These are phyloP conservation scores for Sesamia inferens DNA, from an alignment of 2,888 invertebrate species.

Conservation along the genomic window DNA sequence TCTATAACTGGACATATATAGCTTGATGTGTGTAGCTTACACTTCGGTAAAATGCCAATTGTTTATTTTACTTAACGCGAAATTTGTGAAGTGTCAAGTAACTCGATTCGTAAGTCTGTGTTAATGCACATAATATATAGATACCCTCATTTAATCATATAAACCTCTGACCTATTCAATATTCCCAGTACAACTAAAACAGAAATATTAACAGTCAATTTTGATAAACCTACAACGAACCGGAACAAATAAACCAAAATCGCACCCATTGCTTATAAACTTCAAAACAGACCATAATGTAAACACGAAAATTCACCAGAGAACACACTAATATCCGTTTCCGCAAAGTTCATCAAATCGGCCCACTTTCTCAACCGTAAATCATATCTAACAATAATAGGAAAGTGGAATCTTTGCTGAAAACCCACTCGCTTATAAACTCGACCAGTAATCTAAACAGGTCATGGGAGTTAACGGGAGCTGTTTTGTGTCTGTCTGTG, in stretches of 20 bases:
- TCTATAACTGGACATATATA: background rate
- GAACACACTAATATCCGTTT: constrained; percentile 58
- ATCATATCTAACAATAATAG: constrained; percentile 59
- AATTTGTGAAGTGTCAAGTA: background rate
- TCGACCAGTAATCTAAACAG: constrained; percentile 64
- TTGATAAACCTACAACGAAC: constrained; percentile 14
- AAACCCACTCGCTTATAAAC: constrained; percentile 55
- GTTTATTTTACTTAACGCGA: background rate
- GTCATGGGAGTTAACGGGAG: constrained; percentile 59
- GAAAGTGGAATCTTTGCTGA: constrained; percentile 37
- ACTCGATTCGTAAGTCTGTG: background rate
- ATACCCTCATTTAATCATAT: background rate
- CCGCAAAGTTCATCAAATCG: constrained; percentile 59
- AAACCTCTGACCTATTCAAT: background rate
- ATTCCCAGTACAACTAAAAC: background rate
- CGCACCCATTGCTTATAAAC: constrained; percentile 35
- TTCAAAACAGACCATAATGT: constrained; percentile 36
- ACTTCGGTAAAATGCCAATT: background rate
- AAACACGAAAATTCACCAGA: constrained; percentile 50
- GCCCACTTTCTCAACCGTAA: constrained; percentile 60
- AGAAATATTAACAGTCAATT: background rate
- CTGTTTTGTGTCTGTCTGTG: constrained; percentile 78
- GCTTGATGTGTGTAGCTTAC: background rate
- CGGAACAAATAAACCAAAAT: constrained; percentile 45
- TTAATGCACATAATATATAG: background rate